Evolutionary conservation across 2,113 vertebrate species (phyloP), one percentile per base, ranked within the genome.

Genomic region (Motacilla alba): DNA sequence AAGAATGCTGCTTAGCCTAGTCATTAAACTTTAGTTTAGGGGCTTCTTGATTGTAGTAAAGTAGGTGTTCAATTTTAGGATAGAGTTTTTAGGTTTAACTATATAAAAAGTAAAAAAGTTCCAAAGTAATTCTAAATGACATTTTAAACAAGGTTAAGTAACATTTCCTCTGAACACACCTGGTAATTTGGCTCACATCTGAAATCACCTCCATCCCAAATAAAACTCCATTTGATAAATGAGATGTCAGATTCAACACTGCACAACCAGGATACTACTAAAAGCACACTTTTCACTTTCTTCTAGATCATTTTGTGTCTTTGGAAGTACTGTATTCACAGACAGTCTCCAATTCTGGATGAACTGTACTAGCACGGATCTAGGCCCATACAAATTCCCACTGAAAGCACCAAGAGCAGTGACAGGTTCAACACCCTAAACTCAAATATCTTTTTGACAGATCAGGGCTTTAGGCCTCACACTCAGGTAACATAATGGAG

Each of bases 401-500:
- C 7, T 41, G 44, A 81, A 74, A 59, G 41, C 62, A 60, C 7
- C 0, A 2, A 26, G 49, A 59, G 15, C 41, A 41, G 22, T 5
- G 10, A 39, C 21, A 47, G 19, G 23, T 46, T 91, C 53, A 33
- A 58, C 14, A 53, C 10, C 5, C 23, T 62, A 28, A 56, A 53
- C 20, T 58, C 44, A 12, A 7, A 5, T 4, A 27, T 8, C 39
- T 66, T 22, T 56, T 23, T 33, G 49, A 72, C n/a, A 87, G 69
- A 31, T 28, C 30, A 47, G 12, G 11, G 39, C 49, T n/a, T 73
- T 15, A 46, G 26, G 56, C 31, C 28, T 55, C 49, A 47, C 2
- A 33, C 7, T 67, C 28, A 63, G 7, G 6, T 31, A 74, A 39
- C 0, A 6, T 0, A 69, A 52, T 0, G 0, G 15, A 76, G 14